Conservation (phyloP, 2,113 vertebrate species). For the Xenopus laevis region DNA sequence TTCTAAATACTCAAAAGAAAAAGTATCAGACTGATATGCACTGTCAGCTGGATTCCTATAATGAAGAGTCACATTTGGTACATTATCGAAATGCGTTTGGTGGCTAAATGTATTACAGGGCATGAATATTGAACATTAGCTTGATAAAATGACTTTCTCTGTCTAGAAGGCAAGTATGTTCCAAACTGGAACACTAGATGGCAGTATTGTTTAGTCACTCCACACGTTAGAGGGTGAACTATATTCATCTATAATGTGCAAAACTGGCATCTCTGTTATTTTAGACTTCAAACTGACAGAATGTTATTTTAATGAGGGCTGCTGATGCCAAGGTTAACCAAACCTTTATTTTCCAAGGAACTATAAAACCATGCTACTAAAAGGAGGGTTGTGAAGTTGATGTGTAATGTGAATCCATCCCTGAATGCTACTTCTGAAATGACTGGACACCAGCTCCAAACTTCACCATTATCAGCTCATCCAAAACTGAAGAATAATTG, state of each 20-base stretch:
- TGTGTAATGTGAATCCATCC: conserved; percentile 58
- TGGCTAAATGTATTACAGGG: neutral
- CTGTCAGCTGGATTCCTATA: too few relatives aligned
- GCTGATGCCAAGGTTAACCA: conserved; percentile 73
- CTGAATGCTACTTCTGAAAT: conserved; percentile 10
- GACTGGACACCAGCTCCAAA: neutral
- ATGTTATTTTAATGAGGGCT: conserved; percentile 78
- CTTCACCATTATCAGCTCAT: neutral
- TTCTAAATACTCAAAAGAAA: too few relatives aligned
- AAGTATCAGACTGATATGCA: too few relatives aligned
- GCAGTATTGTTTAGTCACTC: conserved; percentile 32
- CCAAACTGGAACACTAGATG: conserved; percentile 13
- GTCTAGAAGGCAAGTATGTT: too few relatives aligned
- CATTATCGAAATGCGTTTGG: neutral
- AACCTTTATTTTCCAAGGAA: conserved; percentile 75
- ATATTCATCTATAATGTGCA: conserved; percentile 62
- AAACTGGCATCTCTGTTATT: conserved; percentile 74
- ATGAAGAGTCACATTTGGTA: neutral
- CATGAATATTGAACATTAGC: too few relatives aligned
- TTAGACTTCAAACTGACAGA: conserved; percentile 73
- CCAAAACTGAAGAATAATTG: neutral
- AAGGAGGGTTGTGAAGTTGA: conserved; percentile 62
- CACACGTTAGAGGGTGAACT: conserved; percentile 47
- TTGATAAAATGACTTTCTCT: too few relatives aligned
- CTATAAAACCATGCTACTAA: conserved; percentile 61